Percentiles rank a stretch among this genome's conserved stretches.
Conservation (phyloP, 1,140 invertebrate genomes). For the Xylocopa sonorina region DNA sequence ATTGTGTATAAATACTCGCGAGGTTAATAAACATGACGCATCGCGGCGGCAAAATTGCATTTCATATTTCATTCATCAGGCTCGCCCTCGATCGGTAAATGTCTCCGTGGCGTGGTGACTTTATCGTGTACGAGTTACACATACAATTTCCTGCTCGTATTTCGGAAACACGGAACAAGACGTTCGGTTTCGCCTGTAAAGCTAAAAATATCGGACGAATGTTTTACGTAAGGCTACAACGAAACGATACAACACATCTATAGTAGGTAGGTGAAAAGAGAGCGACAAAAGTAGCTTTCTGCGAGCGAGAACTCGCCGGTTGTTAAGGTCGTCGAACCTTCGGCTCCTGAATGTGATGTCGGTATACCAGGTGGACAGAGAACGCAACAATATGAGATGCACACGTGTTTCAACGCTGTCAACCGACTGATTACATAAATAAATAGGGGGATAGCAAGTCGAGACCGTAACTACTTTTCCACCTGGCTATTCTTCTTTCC, state of each 20-base stretch:
- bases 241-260: conserved; percentile 39
- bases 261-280: conserved; percentile 42
- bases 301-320: conserved; percentile 31
- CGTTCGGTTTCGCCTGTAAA: neutral
- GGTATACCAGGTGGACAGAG: conserved; percentile 47
- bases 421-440: conserved; percentile 46
- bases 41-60: neutral
- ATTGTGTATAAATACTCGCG: neutral
- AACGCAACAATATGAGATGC: conserved; percentile 44
- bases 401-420: conserved; percentile 33
- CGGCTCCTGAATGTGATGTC: conserved; percentile 40
- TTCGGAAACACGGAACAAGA: conserved; percentile 21
- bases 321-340: conserved; percentile 59
- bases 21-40: neutral
- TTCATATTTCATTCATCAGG: conserved; percentile 8
- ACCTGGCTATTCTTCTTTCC: neutral
- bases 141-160: conserved; percentile 4
- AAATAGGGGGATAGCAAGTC: conserved; percentile 26
- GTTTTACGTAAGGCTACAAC: conserved; percentile 40
- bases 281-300: conserved; percentile 36
- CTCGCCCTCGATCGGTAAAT: neutral
- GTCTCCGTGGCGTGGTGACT: neutral
- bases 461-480: neutral
- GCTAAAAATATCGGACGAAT: conserved; percentile 39
- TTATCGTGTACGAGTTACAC: neutral